These are phyloP conservation scores for Acipenser oxyrinchus DNA, from an alignment of 2,797 vertebrate species.

Conservation along the genomic window DNA sequence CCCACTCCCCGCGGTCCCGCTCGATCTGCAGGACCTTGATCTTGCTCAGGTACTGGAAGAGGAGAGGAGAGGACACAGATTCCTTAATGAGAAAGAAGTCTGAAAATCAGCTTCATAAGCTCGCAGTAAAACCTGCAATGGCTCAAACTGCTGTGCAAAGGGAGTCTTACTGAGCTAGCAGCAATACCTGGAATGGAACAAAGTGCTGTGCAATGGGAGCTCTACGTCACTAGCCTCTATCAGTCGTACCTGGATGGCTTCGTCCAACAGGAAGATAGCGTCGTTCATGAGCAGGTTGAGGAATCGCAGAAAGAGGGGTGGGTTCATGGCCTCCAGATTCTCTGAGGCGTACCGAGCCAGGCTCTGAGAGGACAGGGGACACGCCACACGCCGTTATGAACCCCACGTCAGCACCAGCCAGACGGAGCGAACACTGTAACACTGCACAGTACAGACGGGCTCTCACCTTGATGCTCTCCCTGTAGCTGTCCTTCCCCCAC, in stretches of 20 bases:
- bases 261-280: constrained; percentile 89
- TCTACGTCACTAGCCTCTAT: too few species aligned
- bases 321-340: constrained; percentile 94
- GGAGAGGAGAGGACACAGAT: constrained; percentile 1
- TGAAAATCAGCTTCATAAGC: neutral
- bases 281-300: constrained; percentile 96
- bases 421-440: neutral
- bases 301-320: constrained; percentile 89
- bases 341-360: constrained; percentile 86
- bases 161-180: neutral
- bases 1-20: constrained; percentile 88
- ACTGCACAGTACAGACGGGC: neutral
- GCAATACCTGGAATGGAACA: neutral
- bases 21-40: constrained; percentile 96
- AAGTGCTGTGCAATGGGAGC: neutral
- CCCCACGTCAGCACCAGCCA: too few species aligned
- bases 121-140: neutral
- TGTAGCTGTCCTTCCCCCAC: constrained; percentile 84
- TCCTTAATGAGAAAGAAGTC: neutral
- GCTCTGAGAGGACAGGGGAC: constrained; percentile 45
- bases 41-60: constrained; percentile 88
- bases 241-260: constrained; percentile 86
- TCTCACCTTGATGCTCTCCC: constrained; percentile 85
- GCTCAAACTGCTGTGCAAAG: constrained; percentile 5
- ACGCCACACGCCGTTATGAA: too few species aligned